Base-by-base conservation (phyloP, 2,888 invertebrate genomes). In the Hyppa rectilinea region DNA sequence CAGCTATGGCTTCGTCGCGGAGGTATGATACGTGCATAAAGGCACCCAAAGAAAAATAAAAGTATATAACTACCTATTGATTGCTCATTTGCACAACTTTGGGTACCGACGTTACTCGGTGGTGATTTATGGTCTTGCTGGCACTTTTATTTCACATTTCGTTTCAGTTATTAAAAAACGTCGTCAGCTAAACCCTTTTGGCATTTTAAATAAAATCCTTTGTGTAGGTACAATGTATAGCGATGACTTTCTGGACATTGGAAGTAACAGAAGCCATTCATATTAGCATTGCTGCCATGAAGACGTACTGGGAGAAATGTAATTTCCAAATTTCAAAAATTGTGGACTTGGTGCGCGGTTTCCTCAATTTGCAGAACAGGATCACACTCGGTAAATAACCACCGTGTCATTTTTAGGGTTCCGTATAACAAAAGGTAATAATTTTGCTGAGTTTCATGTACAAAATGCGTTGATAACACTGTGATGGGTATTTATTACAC, bases 211-310 rank as follows among this genome's bases (percentile, higher is more conserved):
- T 53, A 12, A n/a, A 43, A 38, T 43, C 0, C 12, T 59, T 49
- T 40, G 5, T 64, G 0, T 83, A 96, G 96, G 96, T 98, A 0
- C 97, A 99, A 91, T 97, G 98, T 85, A 97, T 98, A 69, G 97
- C 98, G 17, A 97, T 98, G 95, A 97, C 98, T 1, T 99, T 97
- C 89, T 99, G 99, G 99, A 99, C 99, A 0, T 95, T 96, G 0
- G 98, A 98, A 91, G 98, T 99, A n/a, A 98, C 98, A 1, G 96
- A 97, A 66, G 97, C 98, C 1, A 97, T 99, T 74, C 92, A 96
- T 31, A 93, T 96, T 7, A 97, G 95, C 17, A 86, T 96, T 0
- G 88, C 93, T 55, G 96, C 96, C 58, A 94, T 97, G 96, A 92
- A 93, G 75, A 88, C 94, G 0, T 99, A 98, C 89, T 96, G 98